phyloP scores from a whole-genome alignment of 2,888 invertebrate species.

The Deilephila porcellus region DNA sequence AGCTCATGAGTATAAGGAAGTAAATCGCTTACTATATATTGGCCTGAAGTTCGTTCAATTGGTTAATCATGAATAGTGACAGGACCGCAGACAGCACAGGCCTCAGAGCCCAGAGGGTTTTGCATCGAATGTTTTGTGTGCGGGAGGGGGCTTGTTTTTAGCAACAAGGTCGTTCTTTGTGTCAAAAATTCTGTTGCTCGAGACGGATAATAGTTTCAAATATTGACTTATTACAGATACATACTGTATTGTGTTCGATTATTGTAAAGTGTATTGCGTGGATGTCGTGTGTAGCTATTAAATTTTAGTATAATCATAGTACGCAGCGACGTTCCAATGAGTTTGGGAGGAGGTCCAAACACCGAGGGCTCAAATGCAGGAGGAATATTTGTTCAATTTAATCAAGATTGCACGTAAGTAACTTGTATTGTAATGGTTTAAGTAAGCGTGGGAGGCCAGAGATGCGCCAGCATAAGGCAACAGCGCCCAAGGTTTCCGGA shows the following conservation, averaged over 20 bases:
- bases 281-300: slow-evolving; percentile 68
- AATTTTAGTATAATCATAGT: slow-evolving; percentile 63
- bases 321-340: slow-evolving; percentile 89
- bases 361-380: slow-evolving; percentile 91
- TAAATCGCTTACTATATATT: not conserved
- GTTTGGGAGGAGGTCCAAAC: slow-evolving; percentile 90
- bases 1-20: not conserved
- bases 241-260: slow-evolving; percentile 71
- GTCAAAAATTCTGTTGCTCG: slow-evolving; percentile 81
- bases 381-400: slow-evolving; percentile 97
- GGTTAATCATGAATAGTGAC: not conserved
- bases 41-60: slow-evolving; percentile 6
- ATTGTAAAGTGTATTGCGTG: slow-evolving; percentile 65
- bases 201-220: slow-evolving; percentile 74
- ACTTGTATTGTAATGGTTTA: not conserved
- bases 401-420: slow-evolving; percentile 99
- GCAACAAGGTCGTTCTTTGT: slow-evolving; percentile 88
- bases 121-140: slow-evolving; percentile 44
- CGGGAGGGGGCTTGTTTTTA: slow-evolving; percentile 82
- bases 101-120: not conserved
- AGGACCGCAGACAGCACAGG: not conserved
- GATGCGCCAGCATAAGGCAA: not conserved
- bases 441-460: slow-evolving; percentile 15
- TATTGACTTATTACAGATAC: slow-evolving; percentile 67
- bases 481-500: slow-evolving; percentile 40